phyloP scores from a whole-genome alignment of 2,888 invertebrate genomes.

The Halocaridina rubra region DNA sequence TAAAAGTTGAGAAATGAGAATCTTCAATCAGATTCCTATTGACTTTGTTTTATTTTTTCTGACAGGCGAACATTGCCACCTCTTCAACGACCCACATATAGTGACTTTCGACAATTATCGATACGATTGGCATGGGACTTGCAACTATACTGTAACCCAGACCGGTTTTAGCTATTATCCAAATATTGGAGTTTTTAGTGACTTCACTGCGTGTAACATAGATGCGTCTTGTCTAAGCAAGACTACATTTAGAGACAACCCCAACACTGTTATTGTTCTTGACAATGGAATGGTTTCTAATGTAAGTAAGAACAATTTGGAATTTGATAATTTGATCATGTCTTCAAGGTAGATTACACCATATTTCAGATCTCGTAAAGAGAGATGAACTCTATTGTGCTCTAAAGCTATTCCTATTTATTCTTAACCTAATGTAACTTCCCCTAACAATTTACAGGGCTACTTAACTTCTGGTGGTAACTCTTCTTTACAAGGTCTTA shows the following conservation, averaged over 20 bases:
- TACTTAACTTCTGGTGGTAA: too few relatives aligned
- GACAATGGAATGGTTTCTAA: not conserved
- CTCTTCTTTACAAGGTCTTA: too few relatives aligned
- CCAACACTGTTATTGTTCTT: not conserved
- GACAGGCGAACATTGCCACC: not conserved
- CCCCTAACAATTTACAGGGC: too few relatives aligned
- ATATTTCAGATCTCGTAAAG: too few relatives aligned
- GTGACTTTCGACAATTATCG: slow-evolving; percentile 17
- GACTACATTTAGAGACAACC: slow-evolving; percentile 6
- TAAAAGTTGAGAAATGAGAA: too few relatives aligned
- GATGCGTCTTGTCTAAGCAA: slow-evolving; percentile 2
- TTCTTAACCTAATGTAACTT: not conserved
- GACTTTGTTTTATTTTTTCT: not conserved
- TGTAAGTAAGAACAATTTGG: not conserved
- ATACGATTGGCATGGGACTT: slow-evolving; percentile 27
- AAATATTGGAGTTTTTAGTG: not conserved
- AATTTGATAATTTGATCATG: not conserved
- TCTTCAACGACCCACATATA: slow-evolving; percentile 26
- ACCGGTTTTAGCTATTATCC: not conserved
- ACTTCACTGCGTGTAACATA: not conserved
- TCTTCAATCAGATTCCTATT: not conserved
- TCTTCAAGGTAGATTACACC: not conserved
- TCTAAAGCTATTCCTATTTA: not conserved
- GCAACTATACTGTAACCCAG: slow-evolving; percentile 29
- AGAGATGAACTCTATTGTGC: too few relatives aligned